Evolutionary conservation across 2,888 invertebrate species (phyloP).

Genomic region (Perithous albicinctus): DNA sequence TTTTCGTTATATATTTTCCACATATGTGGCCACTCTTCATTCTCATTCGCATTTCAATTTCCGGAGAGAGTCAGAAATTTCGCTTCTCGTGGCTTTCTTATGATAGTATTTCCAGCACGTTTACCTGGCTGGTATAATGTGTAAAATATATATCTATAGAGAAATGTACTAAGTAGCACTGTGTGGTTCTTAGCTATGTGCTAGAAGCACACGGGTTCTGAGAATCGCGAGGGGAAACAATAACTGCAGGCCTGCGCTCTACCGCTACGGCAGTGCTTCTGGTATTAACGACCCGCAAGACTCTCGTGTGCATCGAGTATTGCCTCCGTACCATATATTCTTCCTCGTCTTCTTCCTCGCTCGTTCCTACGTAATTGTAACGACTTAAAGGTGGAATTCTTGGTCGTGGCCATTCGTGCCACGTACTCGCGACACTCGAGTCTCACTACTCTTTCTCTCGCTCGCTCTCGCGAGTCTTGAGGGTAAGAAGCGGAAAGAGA

Average conservation of each 20-base stretch:
- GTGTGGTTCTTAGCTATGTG: conserved; percentile 13
- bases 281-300: conserved; percentile 59
- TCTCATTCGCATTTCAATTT: conserved; percentile 31
- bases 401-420: conserved; percentile 57
- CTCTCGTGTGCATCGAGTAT: conserved; percentile 50
- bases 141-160: background rate
- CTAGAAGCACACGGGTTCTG: conserved; percentile 39
- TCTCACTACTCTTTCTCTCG: too few relatives aligned
- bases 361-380: conserved; percentile 60
- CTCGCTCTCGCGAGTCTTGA: conserved; percentile 21
- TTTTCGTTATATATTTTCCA: background rate
- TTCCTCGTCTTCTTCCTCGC: conserved; percentile 37
- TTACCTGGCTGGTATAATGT: background rate
- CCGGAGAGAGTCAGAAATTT: conserved; percentile 38
- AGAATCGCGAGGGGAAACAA: conserved; percentile 65
- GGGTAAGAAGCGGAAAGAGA: conserved; percentile 46
- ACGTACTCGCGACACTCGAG: conserved; percentile 58
- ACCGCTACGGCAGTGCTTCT: conserved; percentile 26
- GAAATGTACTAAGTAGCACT: background rate
- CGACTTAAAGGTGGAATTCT: conserved; percentile 60
- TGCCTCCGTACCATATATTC: conserved; percentile 44
- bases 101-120: conserved; percentile 18
- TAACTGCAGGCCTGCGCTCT: conserved; percentile 48
- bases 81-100: conserved; percentile 13
- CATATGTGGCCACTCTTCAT: background rate